Base-by-base conservation (phyloP, 2,113 vertebrate genomes). In the Diadophis punctatus region DNA sequence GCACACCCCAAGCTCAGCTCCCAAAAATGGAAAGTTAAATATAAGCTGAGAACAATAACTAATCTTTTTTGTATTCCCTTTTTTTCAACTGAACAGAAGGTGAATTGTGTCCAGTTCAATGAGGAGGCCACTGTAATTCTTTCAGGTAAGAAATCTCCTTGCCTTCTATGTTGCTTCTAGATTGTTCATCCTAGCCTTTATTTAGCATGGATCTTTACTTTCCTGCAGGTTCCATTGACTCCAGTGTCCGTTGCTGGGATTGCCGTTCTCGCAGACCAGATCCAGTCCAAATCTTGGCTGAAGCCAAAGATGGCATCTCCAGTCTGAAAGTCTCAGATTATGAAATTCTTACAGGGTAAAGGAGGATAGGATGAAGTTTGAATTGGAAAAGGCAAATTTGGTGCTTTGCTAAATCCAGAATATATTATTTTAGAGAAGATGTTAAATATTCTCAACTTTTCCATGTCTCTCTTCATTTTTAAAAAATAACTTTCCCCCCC, bases 91-190 rank as follows among this genome's bases (percentile, higher is more conserved):
- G 58, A 63, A 2, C 93, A 99, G 99, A 99, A 98, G 92, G 98
- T 99, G 56, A 99, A 98, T 95, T 99, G 98, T 0, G 98, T 99
- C 30, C 98, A 98, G 94, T 99, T 99, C 95, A 99, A 99, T 1
- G 98, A 99, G 94, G 99, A 99, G 93, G 98, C 98, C 48, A 99
- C 98, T 0, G 96, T 99, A 55, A 98, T 99, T 7, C 91, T 99
- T n/a, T 99, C 99, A 0, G 99, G 99, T 99, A 93, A 98, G 97
- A 1, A 93, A 27, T 18, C 0, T 22, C 23, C 1, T 85, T 89
- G 20, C 27, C 46, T 48, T 25, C 5, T 5, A 27, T 10, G 14
- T 27, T 90, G 34, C 5, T 27, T 22, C 60, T 30, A 30, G 23
- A 51, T 12, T 20, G 51, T 55, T 48, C 23, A 9, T 49, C 51